Conservation (phyloP, 2,113 vertebrate species). For the Lophura nycthemera region DNA sequence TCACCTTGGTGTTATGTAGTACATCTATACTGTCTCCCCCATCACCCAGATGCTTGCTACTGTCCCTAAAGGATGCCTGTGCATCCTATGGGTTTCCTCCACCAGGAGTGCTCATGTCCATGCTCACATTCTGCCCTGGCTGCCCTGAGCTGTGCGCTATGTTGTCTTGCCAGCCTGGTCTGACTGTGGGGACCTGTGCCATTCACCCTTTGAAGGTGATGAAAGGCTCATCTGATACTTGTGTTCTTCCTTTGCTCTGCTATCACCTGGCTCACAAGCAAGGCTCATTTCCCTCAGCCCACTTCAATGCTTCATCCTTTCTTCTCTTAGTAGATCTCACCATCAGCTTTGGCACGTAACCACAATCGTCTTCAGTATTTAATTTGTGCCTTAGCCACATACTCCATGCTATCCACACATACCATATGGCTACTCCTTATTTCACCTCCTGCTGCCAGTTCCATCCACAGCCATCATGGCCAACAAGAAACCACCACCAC, state of each 20-base stretch:
- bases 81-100: neutral
- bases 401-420: neutral
- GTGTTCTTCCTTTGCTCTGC: neutral
- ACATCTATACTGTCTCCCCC: accelerated
- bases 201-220: neutral
- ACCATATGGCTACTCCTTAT: neutral
- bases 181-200: neutral
- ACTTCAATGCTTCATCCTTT: neutral
- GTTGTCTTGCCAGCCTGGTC: neutral
- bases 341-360: accelerated
- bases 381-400: neutral
- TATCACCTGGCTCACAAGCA: too few relatives aligned
- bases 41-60: neutral
- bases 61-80: neutral
- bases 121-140: neutral
- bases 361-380: neutral
- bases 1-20: accelerated
- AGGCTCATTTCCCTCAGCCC: neutral
- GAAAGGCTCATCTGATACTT: neutral
- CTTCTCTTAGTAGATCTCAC: neutral
- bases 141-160: neutral
- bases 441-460: neutral
- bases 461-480: neutral
- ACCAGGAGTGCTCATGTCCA: accelerated
- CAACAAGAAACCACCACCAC: accelerated